A percentile compares a stretch with the other conserved stretches of the same genome.
phyloP scores from a whole-genome alignment of 2,797 vertebrate species.

The Geotrypetes seraphini region DNA sequence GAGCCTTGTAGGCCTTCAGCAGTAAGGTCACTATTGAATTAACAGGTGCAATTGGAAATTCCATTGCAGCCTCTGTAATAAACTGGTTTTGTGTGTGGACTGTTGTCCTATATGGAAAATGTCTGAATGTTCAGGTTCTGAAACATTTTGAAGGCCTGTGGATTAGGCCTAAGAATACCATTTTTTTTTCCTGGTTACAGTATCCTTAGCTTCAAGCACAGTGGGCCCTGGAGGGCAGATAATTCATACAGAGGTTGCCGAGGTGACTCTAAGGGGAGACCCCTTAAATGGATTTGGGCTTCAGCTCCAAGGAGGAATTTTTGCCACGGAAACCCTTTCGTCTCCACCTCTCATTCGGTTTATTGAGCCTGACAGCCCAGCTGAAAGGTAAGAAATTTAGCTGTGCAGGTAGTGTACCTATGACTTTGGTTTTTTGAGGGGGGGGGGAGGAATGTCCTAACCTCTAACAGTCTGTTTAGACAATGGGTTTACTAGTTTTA shows the following conservation, averaged over 20 bases:
- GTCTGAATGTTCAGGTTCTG: too few relatives aligned
- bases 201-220: slow-evolving; percentile 84
- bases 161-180: too few relatives aligned
- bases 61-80: too few relatives aligned
- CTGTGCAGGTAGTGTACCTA: background rate
- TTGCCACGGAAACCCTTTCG: slow-evolving; percentile 86
- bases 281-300: slow-evolving; percentile 89
- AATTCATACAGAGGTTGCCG: slow-evolving; percentile 83
- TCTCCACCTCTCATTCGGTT: slow-evolving; percentile 86
- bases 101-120: too few relatives aligned
- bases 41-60: too few relatives aligned
- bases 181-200: slow-evolving; percentile 45
- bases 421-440: background rate
- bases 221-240: slow-evolving; percentile 92
- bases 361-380: slow-evolving; percentile 92
- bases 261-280: slow-evolving; percentile 78
- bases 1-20: too few relatives aligned
- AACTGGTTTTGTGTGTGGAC: too few relatives aligned
- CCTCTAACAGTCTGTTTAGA: too few relatives aligned
- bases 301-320: slow-evolving; percentile 94
- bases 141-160: too few relatives aligned
- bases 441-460: background rate
- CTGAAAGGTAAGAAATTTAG: slow-evolving; percentile 80
- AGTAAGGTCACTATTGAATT: too few relatives aligned
- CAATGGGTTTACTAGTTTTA: too few relatives aligned